Conservation (phyloP, 2,797 vertebrate species). For the Enoplosus armatus region DNA sequence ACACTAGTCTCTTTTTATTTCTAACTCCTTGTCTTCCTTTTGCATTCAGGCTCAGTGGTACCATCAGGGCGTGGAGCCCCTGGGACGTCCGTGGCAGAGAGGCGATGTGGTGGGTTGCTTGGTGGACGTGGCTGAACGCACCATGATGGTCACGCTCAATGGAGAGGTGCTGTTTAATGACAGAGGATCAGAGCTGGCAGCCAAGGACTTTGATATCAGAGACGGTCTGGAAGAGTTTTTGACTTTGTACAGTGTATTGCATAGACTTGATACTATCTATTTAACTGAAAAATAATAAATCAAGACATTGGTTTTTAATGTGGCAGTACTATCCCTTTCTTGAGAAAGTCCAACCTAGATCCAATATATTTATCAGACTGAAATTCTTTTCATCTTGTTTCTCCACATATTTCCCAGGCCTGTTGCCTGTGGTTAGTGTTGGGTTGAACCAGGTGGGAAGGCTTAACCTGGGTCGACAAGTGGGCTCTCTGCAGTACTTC, state of each 20-base stretch:
- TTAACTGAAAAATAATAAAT: background rate
- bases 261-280: background rate
- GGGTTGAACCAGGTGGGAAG: constrained; percentile 92
- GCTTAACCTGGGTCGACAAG: constrained; percentile 92
- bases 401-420: constrained; percentile 79
- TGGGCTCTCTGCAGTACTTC: constrained; percentile 91
- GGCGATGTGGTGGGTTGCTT: constrained; percentile 94
- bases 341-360: background rate
- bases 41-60: constrained; percentile 90
- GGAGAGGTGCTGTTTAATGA: constrained; percentile 94
- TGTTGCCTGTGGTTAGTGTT: constrained; percentile 92
- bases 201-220: constrained; percentile 91
- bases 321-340: background rate
- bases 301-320: background rate
- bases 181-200: constrained; percentile 92
- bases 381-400: background rate
- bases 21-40: background rate
- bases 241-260: constrained; percentile 7
- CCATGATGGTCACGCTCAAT: constrained; percentile 96
- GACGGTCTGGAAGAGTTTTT: constrained; percentile 85
- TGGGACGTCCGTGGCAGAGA: constrained; percentile 91
- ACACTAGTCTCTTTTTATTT: constrained; percentile 7
- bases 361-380: background rate
- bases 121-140: constrained; percentile 91
- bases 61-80: constrained; percentile 91